A percentile compares a stretch with the other conserved stretches of the same genome.
These are phyloP conservation scores for Pristiophorus japonicus DNA, from an alignment of 2,113 vertebrate species.

Conservation along the genomic window DNA sequence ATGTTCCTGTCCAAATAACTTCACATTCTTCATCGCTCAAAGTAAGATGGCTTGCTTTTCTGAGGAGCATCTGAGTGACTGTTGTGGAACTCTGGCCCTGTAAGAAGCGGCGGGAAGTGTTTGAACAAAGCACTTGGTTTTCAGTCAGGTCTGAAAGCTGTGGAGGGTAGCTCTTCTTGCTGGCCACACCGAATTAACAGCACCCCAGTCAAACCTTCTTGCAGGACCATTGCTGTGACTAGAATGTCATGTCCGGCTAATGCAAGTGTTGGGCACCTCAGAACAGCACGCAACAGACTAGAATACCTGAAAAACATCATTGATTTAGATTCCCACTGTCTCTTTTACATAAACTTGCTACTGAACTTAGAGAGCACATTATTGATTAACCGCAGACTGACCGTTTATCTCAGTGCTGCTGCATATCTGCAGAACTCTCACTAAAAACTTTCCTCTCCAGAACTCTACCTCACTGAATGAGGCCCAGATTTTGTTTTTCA, in stretches of 20 bases:
- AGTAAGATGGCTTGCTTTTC: too few relatives aligned
- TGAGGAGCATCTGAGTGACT: not conserved
- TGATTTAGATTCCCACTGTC: not conserved
- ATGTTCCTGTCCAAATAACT: not conserved
- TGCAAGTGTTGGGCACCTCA: not conserved
- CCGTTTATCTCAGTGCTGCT: not conserved
- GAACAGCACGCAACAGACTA: not conserved
- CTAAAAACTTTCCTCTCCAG: too few relatives aligned
- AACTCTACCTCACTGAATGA: not conserved
- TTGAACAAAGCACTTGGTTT: not conserved
- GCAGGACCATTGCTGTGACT: not conserved
- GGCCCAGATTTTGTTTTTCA: not conserved
- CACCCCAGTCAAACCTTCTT: not conserved
- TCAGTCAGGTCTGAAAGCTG: not conserved
- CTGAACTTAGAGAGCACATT: not conserved
- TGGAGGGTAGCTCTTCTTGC: not conserved
- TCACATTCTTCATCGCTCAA: too few relatives aligned
- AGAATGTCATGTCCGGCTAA: not conserved
- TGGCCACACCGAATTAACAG: not conserved
- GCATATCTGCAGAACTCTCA: not conserved
- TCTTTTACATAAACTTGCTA: not conserved
- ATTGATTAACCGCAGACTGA: not conserved
- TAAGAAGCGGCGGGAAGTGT: not conserved
- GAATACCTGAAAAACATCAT: not conserved
- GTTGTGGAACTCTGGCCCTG: not conserved